Conservation (phyloP, 2,888 invertebrate species). For the Drosophila sordidula region DNA sequence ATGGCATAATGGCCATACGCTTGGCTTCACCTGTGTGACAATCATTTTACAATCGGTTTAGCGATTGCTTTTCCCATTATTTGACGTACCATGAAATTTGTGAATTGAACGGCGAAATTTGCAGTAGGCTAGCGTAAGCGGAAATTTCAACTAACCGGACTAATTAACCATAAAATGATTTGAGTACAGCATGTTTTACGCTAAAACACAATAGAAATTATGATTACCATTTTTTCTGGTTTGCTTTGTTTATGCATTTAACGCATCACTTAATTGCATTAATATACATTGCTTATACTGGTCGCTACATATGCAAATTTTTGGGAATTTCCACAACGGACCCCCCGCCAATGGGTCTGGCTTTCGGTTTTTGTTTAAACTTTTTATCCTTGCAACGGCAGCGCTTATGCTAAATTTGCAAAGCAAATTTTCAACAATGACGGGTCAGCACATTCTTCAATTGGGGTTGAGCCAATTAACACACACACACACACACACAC, state of each 20-base stretch:
- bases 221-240: slow-evolving; percentile 14
- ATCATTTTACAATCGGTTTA: slow-evolving; percentile 65
- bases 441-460: slow-evolving; percentile 57
- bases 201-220: slow-evolving; percentile 2
- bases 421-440: slow-evolving; percentile 56
- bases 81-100: slow-evolving; percentile 57
- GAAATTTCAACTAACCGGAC: slow-evolving; percentile 39
- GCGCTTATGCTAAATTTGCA: slow-evolving; percentile 50
- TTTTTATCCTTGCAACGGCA: neutral
- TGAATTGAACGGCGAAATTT: slow-evolving; percentile 46
- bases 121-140: slow-evolving; percentile 28
- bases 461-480: slow-evolving; percentile 52
- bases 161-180: slow-evolving; percentile 70
- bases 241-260: slow-evolving; percentile 47
- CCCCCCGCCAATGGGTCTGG: neutral
- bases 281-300: slow-evolving; percentile 36
- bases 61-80: slow-evolving; percentile 25
- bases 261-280: slow-evolving; percentile 59
- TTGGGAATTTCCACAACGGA: slow-evolving; percentile 23
- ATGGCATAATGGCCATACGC: slow-evolving; percentile 50
- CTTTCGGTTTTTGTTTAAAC: neutral
- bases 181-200: slow-evolving; percentile 47
- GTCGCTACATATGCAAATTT: slow-evolving; percentile 42
- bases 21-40: slow-evolving; percentile 50
- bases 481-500: slow-evolving; percentile 27